phyloP scores from a whole-genome alignment of 2,888 invertebrate species.

The Caradrina clavipalpis region DNA sequence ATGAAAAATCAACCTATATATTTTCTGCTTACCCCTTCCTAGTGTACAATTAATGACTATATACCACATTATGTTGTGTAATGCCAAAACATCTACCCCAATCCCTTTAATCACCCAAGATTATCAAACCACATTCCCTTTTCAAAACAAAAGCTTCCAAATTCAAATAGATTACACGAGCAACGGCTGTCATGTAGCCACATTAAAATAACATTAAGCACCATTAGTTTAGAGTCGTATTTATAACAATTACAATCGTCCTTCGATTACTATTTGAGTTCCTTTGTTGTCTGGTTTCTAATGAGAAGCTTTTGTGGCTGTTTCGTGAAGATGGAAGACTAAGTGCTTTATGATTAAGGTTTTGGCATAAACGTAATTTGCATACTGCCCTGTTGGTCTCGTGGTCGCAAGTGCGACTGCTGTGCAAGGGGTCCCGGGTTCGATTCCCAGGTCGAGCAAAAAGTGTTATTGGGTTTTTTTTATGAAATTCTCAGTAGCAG shows the following conservation, averaged over 20 bases:
- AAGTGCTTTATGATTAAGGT: constrained; percentile 20
- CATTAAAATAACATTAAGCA: constrained; percentile 56
- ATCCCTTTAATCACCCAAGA: constrained; percentile 19
- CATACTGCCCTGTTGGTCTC: too few species aligned
- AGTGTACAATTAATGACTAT: not conserved
- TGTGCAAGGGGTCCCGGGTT: too few species aligned
- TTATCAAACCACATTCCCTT: constrained; percentile 24
- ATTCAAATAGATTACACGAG: constrained; percentile 33
- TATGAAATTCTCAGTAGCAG: too few species aligned
- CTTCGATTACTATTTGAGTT: constrained; percentile 46
- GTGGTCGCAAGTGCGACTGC: too few species aligned
- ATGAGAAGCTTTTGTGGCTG: constrained; percentile 7
- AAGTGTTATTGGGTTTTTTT: too few species aligned
- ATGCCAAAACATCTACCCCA: not conserved
- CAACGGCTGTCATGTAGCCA: constrained; percentile 25
- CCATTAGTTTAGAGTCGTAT: constrained; percentile 23
- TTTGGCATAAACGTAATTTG: not conserved
- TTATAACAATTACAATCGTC: constrained; percentile 35
- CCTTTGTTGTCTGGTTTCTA: constrained; percentile 37
- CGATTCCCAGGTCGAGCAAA: too few species aligned
- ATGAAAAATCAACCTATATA: too few species aligned
- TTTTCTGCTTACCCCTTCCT: too few species aligned
- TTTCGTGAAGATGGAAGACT: not conserved
- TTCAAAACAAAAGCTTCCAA: constrained; percentile 39
- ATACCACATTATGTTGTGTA: not conserved